These are phyloP conservation scores for Dreissena polymorpha DNA, from an alignment of 1,140 invertebrate species.

Conservation along the genomic window DNA sequence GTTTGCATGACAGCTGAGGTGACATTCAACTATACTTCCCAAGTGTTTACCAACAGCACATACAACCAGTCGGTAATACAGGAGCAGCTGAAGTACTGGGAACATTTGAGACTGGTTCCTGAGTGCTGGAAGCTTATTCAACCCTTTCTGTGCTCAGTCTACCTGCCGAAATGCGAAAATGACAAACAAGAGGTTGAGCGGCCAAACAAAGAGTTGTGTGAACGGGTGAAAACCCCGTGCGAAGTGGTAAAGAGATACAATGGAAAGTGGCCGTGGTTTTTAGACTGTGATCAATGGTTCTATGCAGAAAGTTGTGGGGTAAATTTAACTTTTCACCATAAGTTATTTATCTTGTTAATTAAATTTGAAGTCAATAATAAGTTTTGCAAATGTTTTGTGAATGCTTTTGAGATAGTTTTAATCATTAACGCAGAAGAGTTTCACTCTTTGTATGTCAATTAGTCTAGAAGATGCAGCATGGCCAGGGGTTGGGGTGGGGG, in stretches of 20 bases:
- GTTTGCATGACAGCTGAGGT: conserved; percentile 88
- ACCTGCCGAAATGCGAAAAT: conserved; percentile 91
- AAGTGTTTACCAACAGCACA: conserved; percentile 87
- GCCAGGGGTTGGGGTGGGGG: no score
- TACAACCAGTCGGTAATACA: conserved; percentile 85
- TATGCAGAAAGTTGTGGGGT: conserved; percentile 86
- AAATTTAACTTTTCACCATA: conserved; percentile 30
- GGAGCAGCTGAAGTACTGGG: conserved; percentile 87
- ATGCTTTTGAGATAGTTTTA: no score
- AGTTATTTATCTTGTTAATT: conserved; percentile 9
- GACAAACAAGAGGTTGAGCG: conserved; percentile 56
- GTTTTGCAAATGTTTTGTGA: no score
- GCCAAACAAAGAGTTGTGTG: conserved; percentile 89
- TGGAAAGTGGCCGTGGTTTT: conserved; percentile 84
- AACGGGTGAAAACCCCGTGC: conserved; percentile 90
- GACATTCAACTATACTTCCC: conserved; percentile 87
- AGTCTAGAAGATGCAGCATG: no score
- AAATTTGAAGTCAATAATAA: not conserved
- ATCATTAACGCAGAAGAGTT: no score
- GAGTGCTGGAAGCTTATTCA: conserved; percentile 97
- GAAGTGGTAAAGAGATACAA: conserved; percentile 87
- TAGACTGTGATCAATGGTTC: conserved; percentile 87
- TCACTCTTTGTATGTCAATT: no score
- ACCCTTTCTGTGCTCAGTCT: conserved; percentile 93
- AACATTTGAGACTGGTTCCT: conserved; percentile 89